Conservation (phyloP, 2,888 invertebrate species). For the Drepana falcataria region DNA sequence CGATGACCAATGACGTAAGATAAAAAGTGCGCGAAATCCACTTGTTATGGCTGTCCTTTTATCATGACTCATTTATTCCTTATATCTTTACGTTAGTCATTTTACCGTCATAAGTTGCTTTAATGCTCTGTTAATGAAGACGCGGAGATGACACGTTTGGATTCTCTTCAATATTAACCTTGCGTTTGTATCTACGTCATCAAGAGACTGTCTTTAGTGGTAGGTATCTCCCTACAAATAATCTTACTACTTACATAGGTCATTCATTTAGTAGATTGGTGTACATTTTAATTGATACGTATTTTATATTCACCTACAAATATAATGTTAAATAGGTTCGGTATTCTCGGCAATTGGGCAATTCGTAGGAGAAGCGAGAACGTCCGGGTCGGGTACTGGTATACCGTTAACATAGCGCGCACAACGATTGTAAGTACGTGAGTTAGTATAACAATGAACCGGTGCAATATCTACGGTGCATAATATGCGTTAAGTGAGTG, state of each 20-base stretch:
- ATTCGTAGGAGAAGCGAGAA: conserved; percentile 6
- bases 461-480: conserved; percentile 41
- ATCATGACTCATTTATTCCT: conserved; percentile 59
- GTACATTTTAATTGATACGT: too few relatives aligned
- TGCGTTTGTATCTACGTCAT: too few relatives aligned
- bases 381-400: conserved; percentile 14
- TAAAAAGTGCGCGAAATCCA: conserved; percentile 70
- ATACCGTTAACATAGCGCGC: conserved; percentile 21
- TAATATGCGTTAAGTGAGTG: conserved; percentile 34
- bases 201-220: too few relatives aligned
- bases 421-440: conserved; percentile 20
- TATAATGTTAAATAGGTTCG: conserved; percentile 5
- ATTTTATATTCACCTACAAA: too few relatives aligned
- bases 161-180: too few relatives aligned
- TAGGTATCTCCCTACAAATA: too few relatives aligned
- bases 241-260: too few relatives aligned
- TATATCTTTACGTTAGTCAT: conserved; percentile 23
- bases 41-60: conserved; percentile 35
- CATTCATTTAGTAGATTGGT: too few relatives aligned
- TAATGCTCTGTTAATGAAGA: neutral
- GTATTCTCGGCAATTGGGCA: conserved; percentile 1
- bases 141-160: too few relatives aligned
- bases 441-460: conserved; percentile 37
- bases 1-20: conserved; percentile 51
- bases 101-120: conserved; percentile 26